Evolutionary conservation across 1,140 invertebrate species (phyloP).

Genomic region (Diploscapter pachys): DNA sequence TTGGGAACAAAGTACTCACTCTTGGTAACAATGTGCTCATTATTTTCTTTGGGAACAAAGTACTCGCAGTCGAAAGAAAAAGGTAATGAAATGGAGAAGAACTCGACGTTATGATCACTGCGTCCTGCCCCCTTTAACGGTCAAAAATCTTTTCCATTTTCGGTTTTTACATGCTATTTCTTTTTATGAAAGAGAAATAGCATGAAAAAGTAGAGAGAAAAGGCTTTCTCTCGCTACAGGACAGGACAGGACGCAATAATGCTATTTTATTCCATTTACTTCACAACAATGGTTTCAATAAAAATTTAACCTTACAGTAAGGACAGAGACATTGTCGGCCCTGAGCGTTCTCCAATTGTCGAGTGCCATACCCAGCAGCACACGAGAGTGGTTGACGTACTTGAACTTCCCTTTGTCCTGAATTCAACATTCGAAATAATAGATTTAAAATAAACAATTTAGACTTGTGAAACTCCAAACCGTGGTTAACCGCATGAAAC

Average conservation of each 20-base stretch:
- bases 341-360: conserved; percentile 36
- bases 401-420: background rate
- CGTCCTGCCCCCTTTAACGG: too few species aligned
- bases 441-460: conserved; percentile 5
- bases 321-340: conserved; percentile 39
- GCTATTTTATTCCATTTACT: background rate
- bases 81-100: background rate
- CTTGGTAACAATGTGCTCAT: too few species aligned
- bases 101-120: too few species aligned
- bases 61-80: background rate
- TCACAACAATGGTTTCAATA: background rate
- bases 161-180: background rate
- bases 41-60: background rate
- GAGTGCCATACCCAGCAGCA: conserved; percentile 28
- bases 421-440: background rate
- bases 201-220: conserved; percentile 3
- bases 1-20: too few species aligned
- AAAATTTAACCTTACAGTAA: conserved; percentile 31
- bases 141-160: too few species aligned
- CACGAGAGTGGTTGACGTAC: conserved; percentile 31
- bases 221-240: background rate
- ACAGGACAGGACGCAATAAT: conserved; percentile 3
- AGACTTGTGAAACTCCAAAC: conserved; percentile 16
- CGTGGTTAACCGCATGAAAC: background rate
- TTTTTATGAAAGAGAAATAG: background rate